Evolutionary conservation across 2,113 vertebrate genomes (phyloP).

Genomic region (Hippocampus zosterae): DNA sequence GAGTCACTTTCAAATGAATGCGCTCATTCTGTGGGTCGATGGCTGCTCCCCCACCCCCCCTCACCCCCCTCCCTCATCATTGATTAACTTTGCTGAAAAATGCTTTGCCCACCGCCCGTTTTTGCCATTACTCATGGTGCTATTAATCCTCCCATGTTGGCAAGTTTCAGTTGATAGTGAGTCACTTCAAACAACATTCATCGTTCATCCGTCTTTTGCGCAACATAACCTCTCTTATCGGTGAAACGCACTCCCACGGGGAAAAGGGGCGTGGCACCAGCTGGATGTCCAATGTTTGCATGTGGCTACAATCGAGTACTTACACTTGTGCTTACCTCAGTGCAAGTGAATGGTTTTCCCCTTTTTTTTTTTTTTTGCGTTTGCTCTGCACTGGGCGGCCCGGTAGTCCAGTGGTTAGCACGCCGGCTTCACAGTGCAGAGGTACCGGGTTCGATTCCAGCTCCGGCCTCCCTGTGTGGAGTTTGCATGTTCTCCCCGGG

Average conservation of each 20-base stretch:
- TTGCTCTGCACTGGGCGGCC: neutral
- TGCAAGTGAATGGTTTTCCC: neutral
- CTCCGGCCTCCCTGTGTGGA: no score
- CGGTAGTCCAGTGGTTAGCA: no score
- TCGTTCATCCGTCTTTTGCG: constrained; percentile 10
- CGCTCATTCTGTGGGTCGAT: constrained; percentile 22
- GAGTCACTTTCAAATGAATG: neutral
- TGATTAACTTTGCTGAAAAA: constrained; percentile 41
- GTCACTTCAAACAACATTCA: neutral
- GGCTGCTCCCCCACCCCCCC: neutral
- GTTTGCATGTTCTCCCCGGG: no score
- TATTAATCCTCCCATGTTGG: neutral
- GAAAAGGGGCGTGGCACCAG: constrained; percentile 8
- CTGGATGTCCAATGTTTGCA: neutral
- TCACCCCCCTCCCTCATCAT: constrained; percentile 33
- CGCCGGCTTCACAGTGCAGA: no score
- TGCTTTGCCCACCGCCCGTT: constrained; percentile 12
- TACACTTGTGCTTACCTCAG: neutral
- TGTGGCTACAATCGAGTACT: neutral
- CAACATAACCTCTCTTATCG: constrained; percentile 17
- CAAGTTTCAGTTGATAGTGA: constrained; percentile 17
- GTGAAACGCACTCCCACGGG: constrained; percentile 26
- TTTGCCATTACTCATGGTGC: neutral
- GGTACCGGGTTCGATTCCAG: no score
- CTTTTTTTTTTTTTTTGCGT: neutral